Evolutionary conservation across 2,113 vertebrate genomes (phyloP).

Genomic region (Coturnix japonica): DNA sequence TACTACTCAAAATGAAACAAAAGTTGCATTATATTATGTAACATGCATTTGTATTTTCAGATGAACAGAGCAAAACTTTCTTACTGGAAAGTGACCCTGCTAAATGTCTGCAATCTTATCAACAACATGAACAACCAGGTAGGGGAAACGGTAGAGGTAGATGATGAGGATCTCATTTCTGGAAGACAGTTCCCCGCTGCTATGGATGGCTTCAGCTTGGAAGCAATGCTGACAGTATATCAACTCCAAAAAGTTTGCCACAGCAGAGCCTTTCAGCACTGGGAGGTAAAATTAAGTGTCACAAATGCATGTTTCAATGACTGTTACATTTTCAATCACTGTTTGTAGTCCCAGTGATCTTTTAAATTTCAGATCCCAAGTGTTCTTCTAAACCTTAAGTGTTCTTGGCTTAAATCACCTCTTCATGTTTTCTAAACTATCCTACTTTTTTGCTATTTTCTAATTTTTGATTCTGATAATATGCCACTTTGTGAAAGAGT

Average conservation of each 20-base stretch:
- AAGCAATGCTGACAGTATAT: constrained; percentile 84
- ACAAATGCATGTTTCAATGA: not conserved
- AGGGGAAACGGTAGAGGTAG: constrained; percentile 70
- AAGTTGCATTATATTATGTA: not conserved
- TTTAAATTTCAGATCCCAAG: not conserved
- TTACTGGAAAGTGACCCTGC: constrained; percentile 89
- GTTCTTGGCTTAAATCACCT: not conserved
- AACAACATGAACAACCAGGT: constrained; percentile 75
- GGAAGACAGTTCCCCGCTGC: constrained; percentile 75
- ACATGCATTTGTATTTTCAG: constrained; percentile 47
- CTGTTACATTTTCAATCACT: not conserved
- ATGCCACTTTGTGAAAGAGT: not conserved
- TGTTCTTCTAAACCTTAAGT: not conserved
- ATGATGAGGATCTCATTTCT: constrained; percentile 76
- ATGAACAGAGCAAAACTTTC: constrained; percentile 83
- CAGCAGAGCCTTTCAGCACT: constrained; percentile 84
- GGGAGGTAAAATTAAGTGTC: constrained; percentile 78
- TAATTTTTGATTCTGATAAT: not conserved
- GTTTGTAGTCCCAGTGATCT: not conserved
- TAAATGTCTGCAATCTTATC: constrained; percentile 86
- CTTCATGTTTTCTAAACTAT: not conserved
- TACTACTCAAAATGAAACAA: not conserved
- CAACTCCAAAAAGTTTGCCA: constrained; percentile 89
- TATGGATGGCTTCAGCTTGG: constrained; percentile 80
- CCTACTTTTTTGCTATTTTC: not conserved